Evolutionary conservation across 2,797 vertebrate species (phyloP).

Genomic region (Mallotus villosus): DNA sequence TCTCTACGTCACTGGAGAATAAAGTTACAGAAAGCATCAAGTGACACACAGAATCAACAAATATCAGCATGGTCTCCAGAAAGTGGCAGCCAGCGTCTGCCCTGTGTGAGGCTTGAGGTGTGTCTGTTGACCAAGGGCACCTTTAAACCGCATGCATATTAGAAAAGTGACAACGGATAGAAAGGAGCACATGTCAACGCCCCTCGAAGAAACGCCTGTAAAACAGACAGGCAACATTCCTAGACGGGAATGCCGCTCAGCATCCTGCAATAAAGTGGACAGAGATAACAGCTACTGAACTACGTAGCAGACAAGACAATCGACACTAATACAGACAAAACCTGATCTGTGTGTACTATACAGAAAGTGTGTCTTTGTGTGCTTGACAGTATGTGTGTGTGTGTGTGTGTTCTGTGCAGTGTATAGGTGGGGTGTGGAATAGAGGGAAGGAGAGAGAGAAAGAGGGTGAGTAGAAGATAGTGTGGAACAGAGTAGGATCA

Average conservation of each 20-base stretch:
- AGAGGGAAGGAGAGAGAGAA: neutral
- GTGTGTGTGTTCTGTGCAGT: neutral
- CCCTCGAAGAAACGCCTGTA: neutral
- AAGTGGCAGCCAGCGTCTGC: neutral
- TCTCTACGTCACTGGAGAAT: too few relatives aligned
- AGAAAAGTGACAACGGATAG: conserved; percentile 15
- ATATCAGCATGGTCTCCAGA: neutral
- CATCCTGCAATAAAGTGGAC: conserved; percentile 14
- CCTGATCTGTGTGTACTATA: neutral
- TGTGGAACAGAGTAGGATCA: neutral
- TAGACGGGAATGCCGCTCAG: conserved; percentile 23
- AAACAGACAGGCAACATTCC: conserved; percentile 27
- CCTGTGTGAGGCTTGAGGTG: neutral
- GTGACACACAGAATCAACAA: neutral
- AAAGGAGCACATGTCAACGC: conserved; percentile 9
- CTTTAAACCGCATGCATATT: neutral
- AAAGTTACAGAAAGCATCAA: neutral
- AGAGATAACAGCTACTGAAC: conserved; percentile 1
- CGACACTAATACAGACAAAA: neutral
- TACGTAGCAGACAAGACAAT: conserved; percentile 5
- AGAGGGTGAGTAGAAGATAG: neutral
- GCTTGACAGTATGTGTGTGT: neutral
- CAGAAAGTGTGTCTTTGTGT: neutral
- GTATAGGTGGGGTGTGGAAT: too few relatives aligned
- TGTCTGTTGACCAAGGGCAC: conserved; percentile 4